Percentiles rank a stretch among this genome's conserved stretches.
phyloP scores from a whole-genome alignment of 2,888 invertebrate genomes.

The Invenusta paracnida region DNA sequence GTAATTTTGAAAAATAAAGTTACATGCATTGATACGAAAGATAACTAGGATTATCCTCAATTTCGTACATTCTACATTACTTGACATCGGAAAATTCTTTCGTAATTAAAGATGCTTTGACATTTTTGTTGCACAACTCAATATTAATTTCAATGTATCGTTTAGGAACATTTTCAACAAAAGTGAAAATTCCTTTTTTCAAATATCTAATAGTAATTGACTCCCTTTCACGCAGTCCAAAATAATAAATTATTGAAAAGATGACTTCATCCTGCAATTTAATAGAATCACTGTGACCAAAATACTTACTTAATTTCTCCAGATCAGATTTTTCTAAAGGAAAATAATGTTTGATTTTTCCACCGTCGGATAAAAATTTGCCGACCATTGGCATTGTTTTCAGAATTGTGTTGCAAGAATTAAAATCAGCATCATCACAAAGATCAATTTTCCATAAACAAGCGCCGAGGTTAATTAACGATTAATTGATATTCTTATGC shows the following conservation, averaged over 20 bases:
- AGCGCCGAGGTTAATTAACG: background rate
- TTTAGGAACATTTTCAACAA: background rate
- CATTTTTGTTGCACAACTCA: constrained; percentile 7
- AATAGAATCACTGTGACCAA: background rate
- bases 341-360: background rate
- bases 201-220: background rate
- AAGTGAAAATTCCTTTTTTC: background rate
- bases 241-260: constrained; percentile 15
- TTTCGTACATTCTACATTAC: background rate
- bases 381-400: background rate
- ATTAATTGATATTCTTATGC: background rate
- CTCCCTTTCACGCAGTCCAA: background rate
- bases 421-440: constrained; percentile 18
- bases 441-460: constrained; percentile 6
- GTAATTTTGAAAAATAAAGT: constrained; percentile 16
- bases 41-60: background rate
- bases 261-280: constrained; percentile 1
- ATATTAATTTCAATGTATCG: background rate
- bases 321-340: background rate
- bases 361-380: background rate
- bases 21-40: background rate
- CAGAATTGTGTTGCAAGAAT: background rate
- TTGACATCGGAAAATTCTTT: constrained; percentile 1
- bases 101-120: background rate
- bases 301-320: background rate